Base-by-base conservation (phyloP, 2,888 invertebrate species). In the Luperina nickerlii region DNA sequence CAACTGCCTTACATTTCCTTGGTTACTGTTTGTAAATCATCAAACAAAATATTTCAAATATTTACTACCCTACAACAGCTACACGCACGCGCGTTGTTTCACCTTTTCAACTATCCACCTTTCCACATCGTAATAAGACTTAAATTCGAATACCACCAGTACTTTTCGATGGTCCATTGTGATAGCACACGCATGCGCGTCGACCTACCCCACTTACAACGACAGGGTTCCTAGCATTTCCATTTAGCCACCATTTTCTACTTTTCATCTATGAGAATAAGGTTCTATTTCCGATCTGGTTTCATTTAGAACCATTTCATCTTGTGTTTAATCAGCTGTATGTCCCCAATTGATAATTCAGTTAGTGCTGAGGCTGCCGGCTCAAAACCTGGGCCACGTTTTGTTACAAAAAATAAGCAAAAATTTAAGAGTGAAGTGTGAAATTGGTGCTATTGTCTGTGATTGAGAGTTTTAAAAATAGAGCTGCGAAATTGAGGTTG, bases 281-380 rank as follows among this genome's bases (percentile, higher is more conserved):
- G 94, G 95, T 94, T 92, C 90, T 88, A 89, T 95, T 94, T 91
- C 81, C 91, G 82, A 81, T 90, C 79, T 82, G 84, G 83, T 82
- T 85, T 81, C 81, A 85, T 88, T 90, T 93, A 90, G 94, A 92
- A 95, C 94, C 90, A 86, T 95, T 94, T 84, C 85, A 88, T 90
- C 91, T 88, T 92, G 88, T 95, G 92, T 96, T 94, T 96, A 93
- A 96, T 95, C 96, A 97, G 96, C 96, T 97, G 96, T 94, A 92
- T 92, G 93, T 87, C 93, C 94, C 93, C 94, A 93, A 94, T 96
- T 95, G 95, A 95, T 96, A 96, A 96, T 96, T 96, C 93, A 96
- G 96, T 96, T 95, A 95, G 91, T 90, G 88, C 90, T 90, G 90
- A 92, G 93, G 90, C 94, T 93, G 93, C 95, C 94, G 95, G 93